Percentiles rank a stretch among this genome's conserved stretches.
These are phyloP conservation scores for Zapus hudsonius DNA, from an alignment of 2,113 vertebrate genomes.

Conservation along the genomic window DNA sequence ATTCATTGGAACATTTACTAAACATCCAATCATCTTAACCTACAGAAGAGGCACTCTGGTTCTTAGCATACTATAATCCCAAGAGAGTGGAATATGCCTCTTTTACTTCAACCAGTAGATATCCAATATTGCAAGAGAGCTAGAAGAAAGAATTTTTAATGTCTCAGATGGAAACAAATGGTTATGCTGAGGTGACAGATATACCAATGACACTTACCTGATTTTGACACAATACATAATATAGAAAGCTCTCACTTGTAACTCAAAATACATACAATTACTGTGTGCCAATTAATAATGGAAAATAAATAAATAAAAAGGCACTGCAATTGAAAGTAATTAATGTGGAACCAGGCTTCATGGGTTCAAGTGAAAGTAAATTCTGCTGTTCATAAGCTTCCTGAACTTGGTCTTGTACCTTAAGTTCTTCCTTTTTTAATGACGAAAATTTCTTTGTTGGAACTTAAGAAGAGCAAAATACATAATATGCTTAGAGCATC, in stretches of 20 bases:
- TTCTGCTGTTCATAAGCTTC: neutral
- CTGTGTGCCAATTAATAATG: neutral
- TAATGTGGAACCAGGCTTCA: neutral
- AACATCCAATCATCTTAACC: neutral
- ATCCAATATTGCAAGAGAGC: neutral
- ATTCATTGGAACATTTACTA: slow-evolving; percentile 6
- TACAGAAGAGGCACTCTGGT: neutral
- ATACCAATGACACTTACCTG: neutral
- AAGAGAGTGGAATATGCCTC: neutral
- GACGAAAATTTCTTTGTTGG: neutral
- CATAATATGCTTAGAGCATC: neutral
- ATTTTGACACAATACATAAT: neutral
- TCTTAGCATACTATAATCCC: too few species aligned
- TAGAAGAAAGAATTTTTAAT: neutral
- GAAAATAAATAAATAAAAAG: neutral
- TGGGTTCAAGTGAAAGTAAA: neutral
- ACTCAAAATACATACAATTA: neutral
- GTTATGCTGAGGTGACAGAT: neutral
- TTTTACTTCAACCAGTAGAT: neutral
- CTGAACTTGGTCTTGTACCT: neutral
- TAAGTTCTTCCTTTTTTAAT: neutral
- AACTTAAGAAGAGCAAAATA: neutral
- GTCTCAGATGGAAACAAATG: neutral
- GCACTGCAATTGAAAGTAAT: neutral
- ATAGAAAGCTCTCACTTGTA: neutral